Conservation (phyloP, 2,888 invertebrate genomes). For the Clusia tigrina region DNA sequence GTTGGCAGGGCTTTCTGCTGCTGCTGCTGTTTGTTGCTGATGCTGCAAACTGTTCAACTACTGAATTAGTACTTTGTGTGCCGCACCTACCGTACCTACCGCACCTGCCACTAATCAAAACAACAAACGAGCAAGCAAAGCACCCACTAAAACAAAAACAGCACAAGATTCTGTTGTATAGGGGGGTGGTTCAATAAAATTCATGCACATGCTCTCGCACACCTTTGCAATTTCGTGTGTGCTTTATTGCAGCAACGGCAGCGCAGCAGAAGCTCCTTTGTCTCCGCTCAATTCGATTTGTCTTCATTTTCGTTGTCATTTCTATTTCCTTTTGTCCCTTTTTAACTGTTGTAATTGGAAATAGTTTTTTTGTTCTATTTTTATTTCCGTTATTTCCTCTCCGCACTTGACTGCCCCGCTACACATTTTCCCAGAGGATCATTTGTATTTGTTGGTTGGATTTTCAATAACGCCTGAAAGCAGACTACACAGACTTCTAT, state of each 20-base stretch:
- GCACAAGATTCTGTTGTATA: too few relatives aligned
- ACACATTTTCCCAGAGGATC: not conserved
- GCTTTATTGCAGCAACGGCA: constrained; percentile 14
- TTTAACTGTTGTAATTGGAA: not conserved
- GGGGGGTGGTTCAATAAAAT: constrained; percentile 19
- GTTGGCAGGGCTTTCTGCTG: too few relatives aligned
- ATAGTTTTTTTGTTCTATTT: constrained; percentile 12
- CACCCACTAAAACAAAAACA: too few relatives aligned
- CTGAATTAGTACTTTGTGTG: too few relatives aligned
- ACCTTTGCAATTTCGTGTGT: constrained; percentile 10
- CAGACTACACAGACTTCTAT: constrained; percentile 12
- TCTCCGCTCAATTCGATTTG: not conserved
- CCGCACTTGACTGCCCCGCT: not conserved
- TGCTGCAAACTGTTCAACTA: too few relatives aligned
- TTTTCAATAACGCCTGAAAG: constrained; percentile 23
- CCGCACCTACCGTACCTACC: too few relatives aligned
- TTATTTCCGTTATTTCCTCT: not conserved
- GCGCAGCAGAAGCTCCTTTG: not conserved
- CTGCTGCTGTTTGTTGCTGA: too few relatives aligned
- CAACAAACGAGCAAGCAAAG: too few relatives aligned
- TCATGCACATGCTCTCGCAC: constrained; percentile 7
- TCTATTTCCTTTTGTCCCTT: not conserved
- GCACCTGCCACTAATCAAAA: too few relatives aligned
- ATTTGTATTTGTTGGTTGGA: not conserved
- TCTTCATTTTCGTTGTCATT: not conserved